These are phyloP conservation scores for Poeciliopsis prolifica DNA, from an alignment of 2,113 vertebrate genomes.

Conservation along the genomic window DNA sequence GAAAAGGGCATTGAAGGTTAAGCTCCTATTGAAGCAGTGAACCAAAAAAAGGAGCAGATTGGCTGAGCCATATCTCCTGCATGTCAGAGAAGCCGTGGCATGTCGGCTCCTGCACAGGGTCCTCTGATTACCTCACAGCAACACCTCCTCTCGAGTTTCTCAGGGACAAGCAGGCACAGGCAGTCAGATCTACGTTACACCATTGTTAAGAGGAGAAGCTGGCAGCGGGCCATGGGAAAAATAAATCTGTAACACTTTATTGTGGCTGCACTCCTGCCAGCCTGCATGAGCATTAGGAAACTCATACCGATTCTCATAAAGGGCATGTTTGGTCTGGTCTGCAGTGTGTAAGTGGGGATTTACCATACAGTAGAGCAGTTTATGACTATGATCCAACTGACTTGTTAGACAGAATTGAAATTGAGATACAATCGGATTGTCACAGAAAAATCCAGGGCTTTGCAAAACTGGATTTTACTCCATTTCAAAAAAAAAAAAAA, in stretches of 20 bases:
- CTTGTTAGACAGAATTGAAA: background rate
- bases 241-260: slow-evolving; percentile 65
- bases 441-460: background rate
- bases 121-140: slow-evolving; percentile 31
- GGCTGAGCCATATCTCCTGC: slow-evolving; percentile 23
- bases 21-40: background rate
- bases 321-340: slow-evolving; percentile 25
- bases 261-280: slow-evolving; percentile 38
- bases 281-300: slow-evolving; percentile 38
- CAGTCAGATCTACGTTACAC: slow-evolving; percentile 54
- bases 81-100: slow-evolving; percentile 35
- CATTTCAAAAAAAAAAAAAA: background rate
- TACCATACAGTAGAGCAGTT: background rate
- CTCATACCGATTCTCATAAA: slow-evolving; percentile 53
- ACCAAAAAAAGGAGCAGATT: slow-evolving; percentile 18
- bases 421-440: background rate
- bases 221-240: slow-evolving; percentile 74
- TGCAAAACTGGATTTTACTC: background rate
- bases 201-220: slow-evolving; percentile 62
- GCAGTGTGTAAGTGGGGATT: slow-evolving; percentile 22
- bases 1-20: background rate
- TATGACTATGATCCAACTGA: background rate
- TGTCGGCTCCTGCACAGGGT: slow-evolving; percentile 57
- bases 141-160: slow-evolving; percentile 60
- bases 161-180: slow-evolving; percentile 64